These are phyloP conservation scores for Amphipyra tragopoginis DNA, from an alignment of 2,888 invertebrate species.

Conservation along the genomic window DNA sequence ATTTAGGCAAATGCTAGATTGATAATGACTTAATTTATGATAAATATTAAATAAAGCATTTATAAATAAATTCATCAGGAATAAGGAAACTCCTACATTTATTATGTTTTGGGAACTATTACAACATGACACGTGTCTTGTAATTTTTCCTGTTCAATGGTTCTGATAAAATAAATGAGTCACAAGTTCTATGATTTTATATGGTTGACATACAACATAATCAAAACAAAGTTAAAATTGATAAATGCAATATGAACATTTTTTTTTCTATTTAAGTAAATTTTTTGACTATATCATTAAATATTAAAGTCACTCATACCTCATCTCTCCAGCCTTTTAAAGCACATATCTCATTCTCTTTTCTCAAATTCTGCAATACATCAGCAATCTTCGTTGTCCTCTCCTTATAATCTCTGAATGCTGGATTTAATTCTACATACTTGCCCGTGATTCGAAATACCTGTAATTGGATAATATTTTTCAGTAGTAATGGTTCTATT, in stretches of 20 bases:
- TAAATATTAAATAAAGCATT: no score
- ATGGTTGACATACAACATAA: no score
- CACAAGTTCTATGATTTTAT: no score
- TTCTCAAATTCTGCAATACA: slow-evolving; percentile 93
- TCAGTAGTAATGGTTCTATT: no score
- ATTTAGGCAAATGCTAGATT: no score
- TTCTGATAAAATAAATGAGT: not conserved
- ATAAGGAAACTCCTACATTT: slow-evolving; percentile 27
- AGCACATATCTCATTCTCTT: slow-evolving; percentile 94
- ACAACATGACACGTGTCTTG: not conserved
- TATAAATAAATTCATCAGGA: slow-evolving; percentile 12
- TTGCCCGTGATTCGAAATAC: slow-evolving; percentile 93
- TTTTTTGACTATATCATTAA: not conserved
- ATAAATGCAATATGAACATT: no score
- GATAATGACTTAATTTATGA: no score
- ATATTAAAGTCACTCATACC: slow-evolving; percentile 80
- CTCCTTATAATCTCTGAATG: slow-evolving; percentile 95
- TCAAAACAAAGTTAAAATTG: no score
- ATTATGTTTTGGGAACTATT: not conserved
- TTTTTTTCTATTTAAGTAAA: no score
- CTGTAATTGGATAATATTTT: slow-evolving; percentile 73
- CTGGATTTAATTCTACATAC: slow-evolving; percentile 95
- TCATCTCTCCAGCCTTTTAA: slow-evolving; percentile 98
- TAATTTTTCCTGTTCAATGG: slow-evolving; percentile 1
- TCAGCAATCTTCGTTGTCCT: slow-evolving; percentile 94